Evolutionary conservation across 2,113 vertebrate genomes (phyloP), one percentile per base, ranked within the genome.

Genomic region (Egretta garzetta): DNA sequence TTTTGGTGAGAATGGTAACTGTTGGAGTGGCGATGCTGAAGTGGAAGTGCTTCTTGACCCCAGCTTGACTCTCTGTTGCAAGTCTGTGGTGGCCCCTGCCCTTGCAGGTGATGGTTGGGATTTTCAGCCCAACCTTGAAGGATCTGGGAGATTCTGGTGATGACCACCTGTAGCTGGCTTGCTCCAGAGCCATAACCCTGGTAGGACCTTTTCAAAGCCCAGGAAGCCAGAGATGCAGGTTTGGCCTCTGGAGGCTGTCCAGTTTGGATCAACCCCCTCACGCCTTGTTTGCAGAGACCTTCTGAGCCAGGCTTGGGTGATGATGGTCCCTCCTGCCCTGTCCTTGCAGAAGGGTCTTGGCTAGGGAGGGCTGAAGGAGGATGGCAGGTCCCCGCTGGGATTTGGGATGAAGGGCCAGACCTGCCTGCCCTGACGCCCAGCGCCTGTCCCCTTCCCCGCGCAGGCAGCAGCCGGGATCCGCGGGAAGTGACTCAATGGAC

Each of bases 51-150:
- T 32, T 60, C 45, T 37, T 39, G 55, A 52, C 28, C 28, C 28
- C 53, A n/a, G 0, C 10, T 32, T 74, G 59, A 28, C 41, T 37
- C 45, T 66, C 17, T 19, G 0, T 26, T 41, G 10, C n/a, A 26
- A 35, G 39, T 60, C 24, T 64, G 22, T 64, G 64, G 24, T 50
- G 20, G 43, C 9, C 22, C 12, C 14, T 88, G 50, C 39, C 60
- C 17, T 37, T 67, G 35, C 1, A 19, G 16, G 3, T 27, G n/a
- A 16, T 32, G 26, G 14, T 19, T 80, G 77, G 50, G 35, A 20
- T 74, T 71, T 80, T 45, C 28, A 14, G 62, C 33, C 74, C 3
- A 3, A 15, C 24, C 27, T 39, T 53, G 32, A 56, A 71, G 63
- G 59, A 75, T 4, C 5, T 72, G 19, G 33, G 58, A 33, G 37